Conservation (phyloP, 2,113 vertebrate genomes). For the Myotis lucifugus region DNA sequence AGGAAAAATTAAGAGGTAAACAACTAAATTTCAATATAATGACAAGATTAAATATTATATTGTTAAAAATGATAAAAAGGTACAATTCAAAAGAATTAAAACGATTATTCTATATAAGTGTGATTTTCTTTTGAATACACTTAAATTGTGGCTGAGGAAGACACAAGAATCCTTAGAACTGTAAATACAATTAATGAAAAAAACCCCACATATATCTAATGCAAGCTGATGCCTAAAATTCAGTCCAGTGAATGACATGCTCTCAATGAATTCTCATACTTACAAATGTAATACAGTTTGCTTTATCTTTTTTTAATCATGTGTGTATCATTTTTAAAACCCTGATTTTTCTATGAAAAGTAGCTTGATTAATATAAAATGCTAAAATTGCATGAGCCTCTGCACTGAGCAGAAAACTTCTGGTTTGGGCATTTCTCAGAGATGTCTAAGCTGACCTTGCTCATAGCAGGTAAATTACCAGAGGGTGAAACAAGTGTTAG, state of each 20-base stretch:
- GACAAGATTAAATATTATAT: not conserved
- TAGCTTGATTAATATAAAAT: not conserved
- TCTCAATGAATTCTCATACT: not conserved
- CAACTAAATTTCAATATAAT: not conserved
- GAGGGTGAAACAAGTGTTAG: not conserved
- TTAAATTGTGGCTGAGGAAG: not conserved
- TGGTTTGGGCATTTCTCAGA: not conserved
- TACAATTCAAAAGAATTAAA: not conserved
- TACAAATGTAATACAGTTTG: not conserved
- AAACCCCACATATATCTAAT: not conserved
- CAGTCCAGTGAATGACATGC: not conserved
- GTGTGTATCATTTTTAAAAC: not conserved
- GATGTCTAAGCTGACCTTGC: not conserved
- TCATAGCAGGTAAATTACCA: not conserved
- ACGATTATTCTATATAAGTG: not conserved
- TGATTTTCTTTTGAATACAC: not conserved
- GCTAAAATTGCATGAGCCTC: not conserved
- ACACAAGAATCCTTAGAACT: not conserved
- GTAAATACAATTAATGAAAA: not conserved
- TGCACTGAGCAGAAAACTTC: not conserved
- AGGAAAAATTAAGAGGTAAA: not conserved
- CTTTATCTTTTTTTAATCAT: not conserved
- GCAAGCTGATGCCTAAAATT: not conserved
- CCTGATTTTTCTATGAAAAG: not conserved
- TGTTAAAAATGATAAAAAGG: not conserved